Evolutionary conservation across 2,888 invertebrate genomes (phyloP).

Genomic region (Pandemis corylana): DNA sequence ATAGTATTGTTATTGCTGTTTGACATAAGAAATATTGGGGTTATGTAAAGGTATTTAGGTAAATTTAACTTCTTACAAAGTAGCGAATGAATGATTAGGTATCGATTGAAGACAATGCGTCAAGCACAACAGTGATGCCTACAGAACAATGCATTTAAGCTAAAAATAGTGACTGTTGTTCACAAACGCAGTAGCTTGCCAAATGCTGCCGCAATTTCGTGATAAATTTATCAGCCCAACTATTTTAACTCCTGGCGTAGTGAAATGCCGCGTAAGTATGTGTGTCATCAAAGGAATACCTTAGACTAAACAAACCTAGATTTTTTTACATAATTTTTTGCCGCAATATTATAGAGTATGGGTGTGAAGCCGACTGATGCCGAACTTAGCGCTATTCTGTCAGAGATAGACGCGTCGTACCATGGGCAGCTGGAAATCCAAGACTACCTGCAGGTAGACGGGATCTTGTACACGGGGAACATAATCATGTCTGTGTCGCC

Average conservation of each 20-base stretch:
- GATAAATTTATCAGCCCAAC: not conserved
- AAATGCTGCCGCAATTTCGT: constrained; percentile 1
- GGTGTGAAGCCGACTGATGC: constrained; percentile 86
- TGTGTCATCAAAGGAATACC: not conserved
- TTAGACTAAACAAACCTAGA: constrained; percentile 1
- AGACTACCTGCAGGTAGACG: constrained; percentile 94
- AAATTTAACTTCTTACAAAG: too few relatives aligned
- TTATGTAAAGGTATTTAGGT: too few relatives aligned
- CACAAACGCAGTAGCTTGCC: constrained; percentile 9
- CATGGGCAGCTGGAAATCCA: constrained; percentile 94
- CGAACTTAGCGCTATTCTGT: constrained; percentile 91
- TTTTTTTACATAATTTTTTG: constrained; percentile 18
- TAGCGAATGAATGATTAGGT: too few relatives aligned
- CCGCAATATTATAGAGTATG: constrained; percentile 83
- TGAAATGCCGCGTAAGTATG: not conserved
- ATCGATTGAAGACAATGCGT: too few relatives aligned
- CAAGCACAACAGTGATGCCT: not conserved
- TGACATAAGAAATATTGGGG: too few relatives aligned
- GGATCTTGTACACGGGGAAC: constrained; percentile 27
- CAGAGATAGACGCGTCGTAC: constrained; percentile 93
- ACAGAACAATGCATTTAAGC: not conserved
- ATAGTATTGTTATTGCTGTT: not conserved
- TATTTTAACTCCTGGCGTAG: not conserved
- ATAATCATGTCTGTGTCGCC: constrained; percentile 49
- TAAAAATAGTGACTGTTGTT: not conserved